These are phyloP conservation scores for Luffia ferchaultella DNA, from an alignment of 2,888 invertebrate genomes.

Conservation along the genomic window DNA sequence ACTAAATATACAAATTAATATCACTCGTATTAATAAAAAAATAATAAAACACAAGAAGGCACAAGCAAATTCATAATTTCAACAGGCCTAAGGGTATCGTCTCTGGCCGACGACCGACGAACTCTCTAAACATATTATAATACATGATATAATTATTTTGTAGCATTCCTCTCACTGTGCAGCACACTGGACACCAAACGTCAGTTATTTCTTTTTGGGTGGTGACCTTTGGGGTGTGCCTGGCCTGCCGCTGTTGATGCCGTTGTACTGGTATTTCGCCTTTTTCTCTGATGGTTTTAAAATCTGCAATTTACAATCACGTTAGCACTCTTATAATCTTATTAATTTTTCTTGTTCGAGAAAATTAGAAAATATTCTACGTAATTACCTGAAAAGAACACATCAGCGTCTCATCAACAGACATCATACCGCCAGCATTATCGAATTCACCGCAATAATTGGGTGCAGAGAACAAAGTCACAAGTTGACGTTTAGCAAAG, in stretches of 20 bases:
- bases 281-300: conserved; percentile 99
- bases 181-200: conserved; percentile 54
- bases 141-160: conserved; percentile 61
- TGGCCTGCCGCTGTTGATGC: conserved; percentile 86
- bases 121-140: conserved; percentile 48
- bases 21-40: conserved; percentile 49
- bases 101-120: conserved; percentile 41
- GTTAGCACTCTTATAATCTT: too few species aligned
- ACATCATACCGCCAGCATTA: conserved; percentile 99
- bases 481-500: conserved; percentile 97
- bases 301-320: conserved; percentile 74
- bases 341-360: too few species aligned
- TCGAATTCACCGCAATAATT: conserved; percentile 99
- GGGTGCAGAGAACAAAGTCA: conserved; percentile 98
- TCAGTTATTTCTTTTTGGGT: conserved; percentile 76
- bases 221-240: conserved; percentile 84
- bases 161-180: conserved; percentile 62
- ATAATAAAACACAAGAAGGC: conserved; percentile 54
- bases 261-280: conserved; percentile 97
- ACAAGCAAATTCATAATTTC: conserved; percentile 60
- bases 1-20: conserved; percentile 53
- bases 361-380: too few species aligned
- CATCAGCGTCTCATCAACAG: conserved; percentile 98
- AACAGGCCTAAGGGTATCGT: conserved; percentile 46
- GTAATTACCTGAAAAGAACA: conserved; percentile 94